These are phyloP conservation scores for Thecocarcelia acutangulata DNA, from an alignment of 2,888 invertebrate genomes.

Conservation along the genomic window DNA sequence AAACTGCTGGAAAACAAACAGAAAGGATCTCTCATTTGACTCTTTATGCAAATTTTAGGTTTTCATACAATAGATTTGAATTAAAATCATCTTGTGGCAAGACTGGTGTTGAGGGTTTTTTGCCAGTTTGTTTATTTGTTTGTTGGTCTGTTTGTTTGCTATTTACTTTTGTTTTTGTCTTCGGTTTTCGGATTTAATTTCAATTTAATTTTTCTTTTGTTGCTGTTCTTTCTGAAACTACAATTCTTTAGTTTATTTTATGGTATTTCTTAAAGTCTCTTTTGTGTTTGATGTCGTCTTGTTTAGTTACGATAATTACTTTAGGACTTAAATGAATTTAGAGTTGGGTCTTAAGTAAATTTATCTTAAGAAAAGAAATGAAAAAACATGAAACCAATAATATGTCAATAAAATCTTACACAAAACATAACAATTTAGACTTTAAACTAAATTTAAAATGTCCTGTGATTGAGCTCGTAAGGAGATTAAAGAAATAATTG, in stretches of 20 bases:
- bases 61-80: conserved; percentile 32
- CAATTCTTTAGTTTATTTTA: conserved; percentile 1
- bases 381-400: neutral
- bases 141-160: conserved; percentile 20
- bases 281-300: conserved; percentile 1
- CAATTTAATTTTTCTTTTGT: conserved; percentile 23
- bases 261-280: neutral
- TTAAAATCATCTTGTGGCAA: conserved; percentile 51
- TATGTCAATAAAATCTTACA: neutral
- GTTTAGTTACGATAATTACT: conserved; percentile 60
- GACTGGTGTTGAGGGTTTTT: conserved; percentile 9
- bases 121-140: neutral
- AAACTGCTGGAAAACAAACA: no score
- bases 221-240: neutral
- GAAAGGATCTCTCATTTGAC: neutral
- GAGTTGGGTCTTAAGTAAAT: conserved; percentile 43
- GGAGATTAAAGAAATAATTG: no score
- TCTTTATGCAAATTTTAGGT: neutral
- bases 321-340: conserved; percentile 54
- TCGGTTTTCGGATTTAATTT: conserved; percentile 38
- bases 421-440: no score
- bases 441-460: no score
- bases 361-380: neutral
- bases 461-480: no score
- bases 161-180: conserved; percentile 47